phyloP scores from a whole-genome alignment of 2,113 vertebrate genomes.

The Otus sunia region DNA sequence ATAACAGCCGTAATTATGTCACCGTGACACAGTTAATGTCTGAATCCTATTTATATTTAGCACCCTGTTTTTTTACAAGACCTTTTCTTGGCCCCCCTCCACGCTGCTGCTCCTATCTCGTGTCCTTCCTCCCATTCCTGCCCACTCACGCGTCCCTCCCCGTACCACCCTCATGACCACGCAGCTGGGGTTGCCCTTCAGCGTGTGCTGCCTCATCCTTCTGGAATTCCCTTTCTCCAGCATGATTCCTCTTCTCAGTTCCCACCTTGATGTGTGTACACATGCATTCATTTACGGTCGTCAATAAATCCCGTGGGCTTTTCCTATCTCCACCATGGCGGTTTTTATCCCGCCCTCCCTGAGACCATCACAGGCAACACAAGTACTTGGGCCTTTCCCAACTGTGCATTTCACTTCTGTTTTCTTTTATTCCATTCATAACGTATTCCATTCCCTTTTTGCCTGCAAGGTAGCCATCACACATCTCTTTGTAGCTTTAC shows the following conservation, averaged over 20 bases:
- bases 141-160: conserved; percentile 53
- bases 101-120: not conserved
- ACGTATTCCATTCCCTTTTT: not conserved
- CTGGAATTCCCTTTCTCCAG: conserved; percentile 23
- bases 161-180: not conserved
- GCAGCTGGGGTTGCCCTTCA: conserved; percentile 58
- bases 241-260: not conserved
- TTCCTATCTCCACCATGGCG: fast-evolving
- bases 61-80: conserved; percentile 7
- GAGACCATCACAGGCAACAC: not conserved
- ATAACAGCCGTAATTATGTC: not conserved
- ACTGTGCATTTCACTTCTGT: not conserved
- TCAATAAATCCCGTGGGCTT: not conserved
- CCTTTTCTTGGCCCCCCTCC: conserved; percentile 12
- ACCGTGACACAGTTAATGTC: conserved; percentile 8
- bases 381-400: not conserved
- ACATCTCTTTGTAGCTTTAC: not conserved
- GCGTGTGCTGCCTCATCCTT: not conserved
- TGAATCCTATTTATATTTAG: conserved; percentile 49
- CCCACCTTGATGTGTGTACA: not conserved
- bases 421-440: not conserved
- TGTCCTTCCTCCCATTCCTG: conserved; percentile 28
- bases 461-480: not conserved
- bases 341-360: not conserved
- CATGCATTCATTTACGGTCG: not conserved